Percentiles rank a stretch among this genome's conserved stretches.
phyloP scores from a whole-genome alignment of 1,140 invertebrate species.

The Lordiphosa mommai region DNA sequence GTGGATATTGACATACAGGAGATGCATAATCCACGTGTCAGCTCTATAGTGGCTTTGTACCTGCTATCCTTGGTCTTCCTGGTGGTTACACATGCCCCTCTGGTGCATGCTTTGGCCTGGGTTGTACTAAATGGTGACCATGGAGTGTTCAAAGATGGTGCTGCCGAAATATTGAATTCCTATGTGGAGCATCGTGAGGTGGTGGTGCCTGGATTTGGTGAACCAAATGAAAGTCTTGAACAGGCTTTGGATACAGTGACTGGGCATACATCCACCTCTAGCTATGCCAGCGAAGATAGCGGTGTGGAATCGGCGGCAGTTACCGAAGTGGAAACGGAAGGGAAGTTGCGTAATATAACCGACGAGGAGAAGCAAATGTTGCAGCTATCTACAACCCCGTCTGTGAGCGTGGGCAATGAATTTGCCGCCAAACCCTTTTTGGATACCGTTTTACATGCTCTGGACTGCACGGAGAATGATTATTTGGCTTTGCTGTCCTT shows the following conservation, averaged over 20 bases:
- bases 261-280: constrained; percentile 37
- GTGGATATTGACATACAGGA: constrained; percentile 80
- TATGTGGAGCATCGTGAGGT: constrained; percentile 82
- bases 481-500: constrained; percentile 95
- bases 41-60: constrained; percentile 94
- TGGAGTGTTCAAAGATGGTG: constrained; percentile 85
- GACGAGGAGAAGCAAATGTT: constrained; percentile 94
- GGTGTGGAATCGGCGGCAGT: constrained; percentile 27
- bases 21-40: constrained; percentile 86
- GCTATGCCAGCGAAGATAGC: constrained; percentile 54
- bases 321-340: constrained; percentile 8
- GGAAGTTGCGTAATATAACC: constrained; percentile 86
- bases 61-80: constrained; percentile 97
- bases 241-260: constrained; percentile 82
- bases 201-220: constrained; percentile 78
- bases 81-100: constrained; percentile 92
- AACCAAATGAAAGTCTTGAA: constrained; percentile 84
- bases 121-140: constrained; percentile 91
- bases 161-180: constrained; percentile 87
- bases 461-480: constrained; percentile 95
- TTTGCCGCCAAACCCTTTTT: constrained; percentile 86
- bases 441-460: constrained; percentile 91
- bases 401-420: constrained; percentile 18
- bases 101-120: constrained; percentile 93
- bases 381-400: constrained; percentile 69